phyloP scores from a whole-genome alignment of 1,140 invertebrate species.

The Uloborus diversus region DNA sequence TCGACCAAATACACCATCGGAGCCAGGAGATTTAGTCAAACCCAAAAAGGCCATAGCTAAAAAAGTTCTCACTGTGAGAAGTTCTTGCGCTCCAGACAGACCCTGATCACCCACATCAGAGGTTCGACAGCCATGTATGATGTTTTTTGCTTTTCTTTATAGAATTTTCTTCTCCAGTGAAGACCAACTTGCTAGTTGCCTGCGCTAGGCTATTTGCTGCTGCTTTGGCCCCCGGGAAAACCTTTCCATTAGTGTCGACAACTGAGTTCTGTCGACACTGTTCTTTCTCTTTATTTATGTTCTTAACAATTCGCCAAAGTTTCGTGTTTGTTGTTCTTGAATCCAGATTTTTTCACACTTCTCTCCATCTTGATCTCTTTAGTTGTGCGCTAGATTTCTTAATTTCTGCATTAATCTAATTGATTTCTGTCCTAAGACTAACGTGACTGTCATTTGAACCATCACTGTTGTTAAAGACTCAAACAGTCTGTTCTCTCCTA shows the following conservation, averaged over 20 bases:
- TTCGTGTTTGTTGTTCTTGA: neutral
- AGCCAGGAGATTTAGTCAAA: conserved; percentile 1
- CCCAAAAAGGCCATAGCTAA: neutral
- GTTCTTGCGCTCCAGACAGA: neutral
- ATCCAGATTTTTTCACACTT: neutral
- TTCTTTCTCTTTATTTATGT: neutral
- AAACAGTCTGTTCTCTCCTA: neutral
- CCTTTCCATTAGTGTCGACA: neutral
- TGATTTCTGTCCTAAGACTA: conserved; percentile 4
- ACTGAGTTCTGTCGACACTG: conserved; percentile 9
- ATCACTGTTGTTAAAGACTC: neutral
- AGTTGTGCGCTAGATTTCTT: neutral
- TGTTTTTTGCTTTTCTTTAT: too few species aligned
- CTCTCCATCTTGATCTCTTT: neutral
- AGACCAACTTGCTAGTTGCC: neutral
- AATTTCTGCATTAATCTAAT: neutral
- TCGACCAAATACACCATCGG: neutral
- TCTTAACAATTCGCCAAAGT: neutral
- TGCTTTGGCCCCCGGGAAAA: neutral
- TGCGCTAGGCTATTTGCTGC: neutral
- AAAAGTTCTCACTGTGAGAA: neutral
- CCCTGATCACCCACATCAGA: too few species aligned
- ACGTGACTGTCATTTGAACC: neutral
- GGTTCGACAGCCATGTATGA: neutral
- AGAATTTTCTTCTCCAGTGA: neutral